phyloP scores from a whole-genome alignment of 1,140 invertebrate species.

The Drosophila lacteicornis region DNA sequence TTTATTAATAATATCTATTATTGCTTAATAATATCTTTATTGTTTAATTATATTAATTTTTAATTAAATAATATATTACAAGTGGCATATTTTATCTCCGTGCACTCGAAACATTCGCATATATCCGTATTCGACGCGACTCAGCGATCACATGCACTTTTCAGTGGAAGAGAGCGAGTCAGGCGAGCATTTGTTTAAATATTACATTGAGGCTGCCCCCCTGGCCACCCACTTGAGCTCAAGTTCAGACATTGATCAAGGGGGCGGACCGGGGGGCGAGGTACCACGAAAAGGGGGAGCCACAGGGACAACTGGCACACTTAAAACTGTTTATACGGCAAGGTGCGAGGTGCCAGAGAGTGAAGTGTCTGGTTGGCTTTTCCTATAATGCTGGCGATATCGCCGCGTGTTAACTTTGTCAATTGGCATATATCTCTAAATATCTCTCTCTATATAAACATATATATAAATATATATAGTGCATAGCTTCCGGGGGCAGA shows the following conservation, averaged over 20 bases:
- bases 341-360: constrained; percentile 22
- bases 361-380: constrained; percentile 35
- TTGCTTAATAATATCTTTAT: background rate
- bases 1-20: background rate
- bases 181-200: constrained; percentile 56
- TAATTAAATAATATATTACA: background rate
- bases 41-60: background rate
- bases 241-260: constrained; percentile 36
- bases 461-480: background rate
- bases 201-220: constrained; percentile 28
- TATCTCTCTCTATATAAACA: background rate
- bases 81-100: background rate
- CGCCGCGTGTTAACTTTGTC: constrained; percentile 53
- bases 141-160: constrained; percentile 48
- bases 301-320: constrained; percentile 49
- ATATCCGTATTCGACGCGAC: background rate
- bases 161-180: constrained; percentile 47
- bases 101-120: constrained; percentile 1
- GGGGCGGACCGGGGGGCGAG: background rate
- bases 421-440: constrained; percentile 47
- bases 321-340: constrained; percentile 31
- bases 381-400: constrained; percentile 24
- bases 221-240: constrained; percentile 43
- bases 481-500: constrained; percentile 45
- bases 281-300: background rate